Conservation (phyloP, 2,888 invertebrate species). For the Galerucella pusilla region DNA sequence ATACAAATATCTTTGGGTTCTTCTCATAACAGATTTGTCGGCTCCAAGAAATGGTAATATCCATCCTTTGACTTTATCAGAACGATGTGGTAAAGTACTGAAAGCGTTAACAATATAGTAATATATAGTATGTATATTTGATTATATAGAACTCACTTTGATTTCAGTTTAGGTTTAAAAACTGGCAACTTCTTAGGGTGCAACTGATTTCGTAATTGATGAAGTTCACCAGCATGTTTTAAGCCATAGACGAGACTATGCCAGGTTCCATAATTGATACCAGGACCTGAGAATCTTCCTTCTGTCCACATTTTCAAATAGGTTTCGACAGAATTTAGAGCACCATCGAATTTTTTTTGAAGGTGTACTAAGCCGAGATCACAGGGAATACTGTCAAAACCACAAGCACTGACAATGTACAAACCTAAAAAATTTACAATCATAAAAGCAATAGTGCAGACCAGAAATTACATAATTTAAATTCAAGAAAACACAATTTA, state of each 20-base stretch:
- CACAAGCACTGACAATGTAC: conserved; percentile 91
- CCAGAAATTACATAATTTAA: too few relatives aligned
- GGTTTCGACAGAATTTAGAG: conserved; percentile 81
- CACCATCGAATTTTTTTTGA: conserved; percentile 82
- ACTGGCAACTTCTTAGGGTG: conserved; percentile 74
- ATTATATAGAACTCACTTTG: conserved; percentile 39
- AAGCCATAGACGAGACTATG: conserved; percentile 86
- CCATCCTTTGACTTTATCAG: conserved; percentile 52
- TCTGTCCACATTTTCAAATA: conserved; percentile 68
- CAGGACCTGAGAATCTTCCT: conserved; percentile 64
- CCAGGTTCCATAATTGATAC: conserved; percentile 88
- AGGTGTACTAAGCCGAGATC: conserved; percentile 88
- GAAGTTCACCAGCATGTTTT: conserved; percentile 73
- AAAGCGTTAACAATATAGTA: conserved; percentile 20
- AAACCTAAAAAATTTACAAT: conserved; percentile 65
- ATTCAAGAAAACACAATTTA: not conserved
- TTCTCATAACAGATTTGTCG: conserved; percentile 83
- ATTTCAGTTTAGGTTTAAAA: conserved; percentile 68
- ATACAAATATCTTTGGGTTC: conserved; percentile 83
- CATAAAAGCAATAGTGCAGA: conserved; percentile 10
- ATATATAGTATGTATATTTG: not conserved
- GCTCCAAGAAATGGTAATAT: conserved; percentile 78
- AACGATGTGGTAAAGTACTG: conserved; percentile 49
- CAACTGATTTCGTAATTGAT: conserved; percentile 71
- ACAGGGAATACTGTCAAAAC: conserved; percentile 91